A percentile compares a stretch with the other conserved stretches of the same genome.
phyloP scores from a whole-genome alignment of 37 sponge, comb jelly and placozoan genomes.

The Oscarella lobularis region DNA sequence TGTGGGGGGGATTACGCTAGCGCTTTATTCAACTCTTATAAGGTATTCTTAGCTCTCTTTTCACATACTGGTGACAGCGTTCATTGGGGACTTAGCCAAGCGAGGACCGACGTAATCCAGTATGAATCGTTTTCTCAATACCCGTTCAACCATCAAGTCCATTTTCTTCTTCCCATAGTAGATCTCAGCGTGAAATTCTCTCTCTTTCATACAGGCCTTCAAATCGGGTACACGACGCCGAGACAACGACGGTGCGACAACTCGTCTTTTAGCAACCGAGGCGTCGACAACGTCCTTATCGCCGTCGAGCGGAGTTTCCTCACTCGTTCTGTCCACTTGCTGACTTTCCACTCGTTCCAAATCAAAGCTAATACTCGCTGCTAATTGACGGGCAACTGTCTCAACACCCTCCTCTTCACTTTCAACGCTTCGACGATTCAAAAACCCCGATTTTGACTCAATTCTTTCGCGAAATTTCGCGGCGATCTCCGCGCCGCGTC shows the following conservation, averaged over 20 bases:
- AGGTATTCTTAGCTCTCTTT: too few relatives aligned
- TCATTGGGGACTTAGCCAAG: too few relatives aligned
- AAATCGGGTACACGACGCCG: conserved; percentile 33
- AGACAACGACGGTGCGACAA: too few relatives aligned
- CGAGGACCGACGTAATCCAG: not conserved
- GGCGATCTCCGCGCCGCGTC: not conserved
- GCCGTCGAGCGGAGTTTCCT: not conserved
- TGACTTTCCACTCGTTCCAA: not conserved
- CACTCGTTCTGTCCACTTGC: too few relatives aligned
- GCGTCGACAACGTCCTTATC: not conserved
- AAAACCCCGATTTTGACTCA: not conserved
- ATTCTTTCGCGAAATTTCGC: not conserved
- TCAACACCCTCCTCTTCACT: not conserved
- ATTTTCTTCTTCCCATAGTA: conserved; percentile 56
- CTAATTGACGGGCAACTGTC: not conserved
- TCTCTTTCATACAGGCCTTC: conserved; percentile 32
- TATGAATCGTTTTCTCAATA: not conserved
- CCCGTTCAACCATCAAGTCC: not conserved
- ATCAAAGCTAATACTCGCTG: not conserved
- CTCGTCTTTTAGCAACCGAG: not conserved
- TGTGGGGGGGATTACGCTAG: too few relatives aligned
- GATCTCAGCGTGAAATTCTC: conserved; percentile 38
- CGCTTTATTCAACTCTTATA: too few relatives aligned
- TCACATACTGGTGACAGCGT: too few relatives aligned
- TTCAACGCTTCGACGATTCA: not conserved